Evolutionary conservation across 2,888 invertebrate species (phyloP).

Genomic region (Notocelia uddmanniana): DNA sequence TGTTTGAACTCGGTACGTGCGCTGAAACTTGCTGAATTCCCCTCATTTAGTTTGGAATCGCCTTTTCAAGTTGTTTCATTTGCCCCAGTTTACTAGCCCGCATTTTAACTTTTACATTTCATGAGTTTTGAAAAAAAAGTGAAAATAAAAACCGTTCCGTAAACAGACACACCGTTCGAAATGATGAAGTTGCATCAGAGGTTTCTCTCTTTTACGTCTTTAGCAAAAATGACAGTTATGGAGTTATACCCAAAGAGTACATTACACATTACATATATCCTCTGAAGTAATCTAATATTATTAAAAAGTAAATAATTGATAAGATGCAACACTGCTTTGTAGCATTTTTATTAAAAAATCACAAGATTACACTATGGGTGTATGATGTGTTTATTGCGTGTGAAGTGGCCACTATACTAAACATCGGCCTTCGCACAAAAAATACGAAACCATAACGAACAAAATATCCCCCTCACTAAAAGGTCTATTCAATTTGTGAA

Average conservation of each 20-base stretch:
- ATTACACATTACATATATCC: no score
- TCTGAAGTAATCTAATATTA: no score
- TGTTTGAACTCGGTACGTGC: conserved; percentile 48
- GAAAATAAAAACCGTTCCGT: no score
- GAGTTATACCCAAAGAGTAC: no score
- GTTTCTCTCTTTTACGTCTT: no score
- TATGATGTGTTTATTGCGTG: conserved; percentile 27
- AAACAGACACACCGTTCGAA: no score
- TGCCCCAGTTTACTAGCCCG: conserved; percentile 12
- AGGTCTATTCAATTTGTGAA: conserved; percentile 56
- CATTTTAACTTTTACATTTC: conserved; percentile 6
- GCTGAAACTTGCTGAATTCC: conserved; percentile 48
- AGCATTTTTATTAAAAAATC: conserved; percentile 10
- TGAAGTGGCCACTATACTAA: conserved; percentile 30
- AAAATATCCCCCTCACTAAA: conserved; percentile 49
- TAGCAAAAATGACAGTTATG: no score
- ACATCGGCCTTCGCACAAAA: conserved; percentile 19
- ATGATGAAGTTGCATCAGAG: no score
- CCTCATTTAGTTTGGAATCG: conserved; percentile 25
- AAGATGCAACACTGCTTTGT: no score
- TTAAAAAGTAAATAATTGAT: no score
- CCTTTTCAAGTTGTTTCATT: background rate
- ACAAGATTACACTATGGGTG: background rate
- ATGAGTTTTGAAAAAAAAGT: background rate
- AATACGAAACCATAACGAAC: conserved; percentile 34